Base-by-base conservation (phyloP, 2,888 invertebrate genomes). In the Glyphotaelius pellucidus region DNA sequence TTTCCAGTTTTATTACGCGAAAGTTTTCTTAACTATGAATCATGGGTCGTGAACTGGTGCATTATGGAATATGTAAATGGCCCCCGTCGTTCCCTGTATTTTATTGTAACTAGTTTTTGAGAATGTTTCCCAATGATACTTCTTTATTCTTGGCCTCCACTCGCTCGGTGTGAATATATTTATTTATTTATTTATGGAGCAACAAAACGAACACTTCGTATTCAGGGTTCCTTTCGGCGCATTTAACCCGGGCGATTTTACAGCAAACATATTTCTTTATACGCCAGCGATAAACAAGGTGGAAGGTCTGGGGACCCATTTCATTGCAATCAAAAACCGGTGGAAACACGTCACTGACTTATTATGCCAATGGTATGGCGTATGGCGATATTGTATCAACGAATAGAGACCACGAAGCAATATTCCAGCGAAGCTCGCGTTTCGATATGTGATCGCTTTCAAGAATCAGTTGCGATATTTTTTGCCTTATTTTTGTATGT, bases 21-120 rank as follows among this genome's bases (percentile, higher is more conserved):
- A 83, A 83, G 83, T 83, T 83, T 83, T 83, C 81, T 35, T 67
- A 67, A 83, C 83, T 38, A 35, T 67, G 83, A 32, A 25, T 38
- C 32, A 32, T 83, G 83, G 83, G 35, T 38, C 83, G 83, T 38
- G 67, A 81, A 31, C 30, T 32, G 83, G 25, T 25, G 83, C 83
- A 83, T 25, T 83, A 83, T 83, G 83, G 83, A 83, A 83, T 35
- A 83, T 83, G 83, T 32, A 83, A 83, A 83, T 83, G 83, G 83
- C 19, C 83, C 9, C 83, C 19, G 25, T 38, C 35, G 14, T 35
- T 83, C 35, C 35, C 83, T 35, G 32, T 83, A 83, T 83, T 83
- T 83, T 83, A 35, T 32, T 67, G 83, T 67, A 67, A 67, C 25
- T 67, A 67, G 67, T 25, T 67, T 67, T 67, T 67, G 67, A 67